phyloP scores from a whole-genome alignment of 2,888 invertebrate genomes.

The Limnephilus rhombicus region DNA sequence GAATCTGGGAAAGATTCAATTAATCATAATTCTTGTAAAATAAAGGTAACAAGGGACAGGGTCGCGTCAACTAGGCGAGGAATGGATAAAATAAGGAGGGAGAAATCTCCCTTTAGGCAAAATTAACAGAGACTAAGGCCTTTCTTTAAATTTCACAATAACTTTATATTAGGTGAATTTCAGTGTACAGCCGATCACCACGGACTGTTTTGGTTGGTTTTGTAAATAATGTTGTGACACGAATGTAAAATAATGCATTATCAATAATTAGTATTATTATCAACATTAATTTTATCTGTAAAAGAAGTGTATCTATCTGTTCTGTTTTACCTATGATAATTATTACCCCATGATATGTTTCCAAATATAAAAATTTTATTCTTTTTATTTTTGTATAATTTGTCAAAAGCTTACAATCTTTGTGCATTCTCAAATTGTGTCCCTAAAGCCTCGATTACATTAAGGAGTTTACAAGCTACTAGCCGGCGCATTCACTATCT shows the following conservation, averaged over 20 bases:
- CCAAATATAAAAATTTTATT: background rate
- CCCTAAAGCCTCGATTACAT: background rate
- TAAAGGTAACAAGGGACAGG: background rate
- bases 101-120: background rate
- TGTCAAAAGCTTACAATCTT: background rate
- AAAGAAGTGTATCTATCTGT: conserved; percentile 1
- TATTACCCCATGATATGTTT: background rate
- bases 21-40: background rate
- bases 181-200: background rate
- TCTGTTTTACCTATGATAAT: background rate
- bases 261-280: background rate
- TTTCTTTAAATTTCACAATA: background rate
- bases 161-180: background rate
- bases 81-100: background rate
- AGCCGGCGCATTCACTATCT: no score
- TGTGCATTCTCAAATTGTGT: background rate
- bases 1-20: background rate
- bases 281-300: background rate
- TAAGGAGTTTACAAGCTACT: no score
- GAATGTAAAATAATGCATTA: background rate
- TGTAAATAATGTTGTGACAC: background rate
- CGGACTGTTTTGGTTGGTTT: background rate
- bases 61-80: no score
- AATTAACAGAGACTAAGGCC: background rate
- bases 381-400: background rate